These are phyloP conservation scores for Thalpophila matura DNA, from an alignment of 2,888 invertebrate species.

Conservation along the genomic window DNA sequence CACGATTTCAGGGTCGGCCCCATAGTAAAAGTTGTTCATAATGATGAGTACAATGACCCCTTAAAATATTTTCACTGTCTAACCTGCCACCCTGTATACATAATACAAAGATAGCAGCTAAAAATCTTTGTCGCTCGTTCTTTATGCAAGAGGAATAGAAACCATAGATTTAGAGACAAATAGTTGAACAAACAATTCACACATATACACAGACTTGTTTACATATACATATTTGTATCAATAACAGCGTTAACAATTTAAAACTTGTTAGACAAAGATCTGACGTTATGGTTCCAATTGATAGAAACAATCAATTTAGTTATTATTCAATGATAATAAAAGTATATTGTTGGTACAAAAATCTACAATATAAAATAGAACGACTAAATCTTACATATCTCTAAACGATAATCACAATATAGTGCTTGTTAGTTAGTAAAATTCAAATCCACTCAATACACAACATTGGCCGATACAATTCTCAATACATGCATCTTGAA, in stretches of 20 bases:
- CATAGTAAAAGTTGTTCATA: no score
- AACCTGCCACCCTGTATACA: no score
- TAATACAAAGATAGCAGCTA: neutral
- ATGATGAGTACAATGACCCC: no score
- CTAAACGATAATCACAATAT: no score
- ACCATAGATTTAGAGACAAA: constrained; percentile 3
- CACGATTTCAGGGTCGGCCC: no score
- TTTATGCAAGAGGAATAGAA: constrained; percentile 25
- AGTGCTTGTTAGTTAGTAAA: no score
- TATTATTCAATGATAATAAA: neutral
- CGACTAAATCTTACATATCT: no score
- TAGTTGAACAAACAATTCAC: constrained; percentile 27
- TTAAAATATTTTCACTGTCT: no score
- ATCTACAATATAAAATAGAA: no score
- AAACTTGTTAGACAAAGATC: neutral
- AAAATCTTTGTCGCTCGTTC: neutral
- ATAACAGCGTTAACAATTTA: neutral
- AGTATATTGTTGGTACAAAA: no score
- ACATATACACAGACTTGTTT: constrained; percentile 12
- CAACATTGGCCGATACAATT: constrained; percentile 16
- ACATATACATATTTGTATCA: neutral
- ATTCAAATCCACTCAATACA: neutral
- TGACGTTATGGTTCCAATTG: neutral
- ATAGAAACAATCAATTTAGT: neutral
- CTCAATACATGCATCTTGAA: constrained; percentile 3